A percentile compares a stretch with the other conserved stretches of the same genome.
Evolutionary conservation across 2,888 invertebrate genomes (phyloP).

Genomic region (Bembecia ichneumoniformis): DNA sequence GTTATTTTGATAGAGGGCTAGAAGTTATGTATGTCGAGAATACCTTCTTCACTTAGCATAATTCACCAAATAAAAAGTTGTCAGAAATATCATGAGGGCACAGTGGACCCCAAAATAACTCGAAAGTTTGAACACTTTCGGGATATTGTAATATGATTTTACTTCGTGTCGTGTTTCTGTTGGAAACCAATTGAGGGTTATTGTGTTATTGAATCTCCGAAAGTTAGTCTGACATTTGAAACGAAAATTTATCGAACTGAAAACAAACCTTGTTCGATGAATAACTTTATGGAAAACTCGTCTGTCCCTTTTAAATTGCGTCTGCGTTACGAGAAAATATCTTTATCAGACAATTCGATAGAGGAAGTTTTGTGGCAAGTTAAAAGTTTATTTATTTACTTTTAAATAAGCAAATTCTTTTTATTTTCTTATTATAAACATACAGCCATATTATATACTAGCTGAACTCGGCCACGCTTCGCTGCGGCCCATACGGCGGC

Average conservation of each 20-base stretch:
- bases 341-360: too few relatives aligned
- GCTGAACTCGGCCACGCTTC: too few relatives aligned
- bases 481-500: too few relatives aligned
- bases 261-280: neutral
- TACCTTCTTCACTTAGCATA: neutral
- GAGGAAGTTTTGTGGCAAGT: too few relatives aligned
- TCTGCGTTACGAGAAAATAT: too few relatives aligned
- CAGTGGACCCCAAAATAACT: neutral
- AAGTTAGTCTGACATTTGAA: neutral
- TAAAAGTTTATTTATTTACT: too few relatives aligned
- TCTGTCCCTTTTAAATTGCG: neutral
- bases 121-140: neutral
- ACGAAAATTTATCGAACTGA: neutral
- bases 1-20: too few relatives aligned
- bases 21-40: too few relatives aligned
- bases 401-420: too few relatives aligned
- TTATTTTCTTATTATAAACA: too few relatives aligned
- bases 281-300: neutral
- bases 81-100: too few relatives aligned
- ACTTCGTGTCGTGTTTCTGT: slow-evolving; percentile 1
- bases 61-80: neutral
- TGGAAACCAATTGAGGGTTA: neutral
- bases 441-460: too few relatives aligned
- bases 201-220: neutral
- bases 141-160: slow-evolving; percentile 3